Evolutionary conservation across 2,797 vertebrate species (phyloP), one percentile per base, ranked within the genome.

Genomic region (Melopsittacus undulatus): DNA sequence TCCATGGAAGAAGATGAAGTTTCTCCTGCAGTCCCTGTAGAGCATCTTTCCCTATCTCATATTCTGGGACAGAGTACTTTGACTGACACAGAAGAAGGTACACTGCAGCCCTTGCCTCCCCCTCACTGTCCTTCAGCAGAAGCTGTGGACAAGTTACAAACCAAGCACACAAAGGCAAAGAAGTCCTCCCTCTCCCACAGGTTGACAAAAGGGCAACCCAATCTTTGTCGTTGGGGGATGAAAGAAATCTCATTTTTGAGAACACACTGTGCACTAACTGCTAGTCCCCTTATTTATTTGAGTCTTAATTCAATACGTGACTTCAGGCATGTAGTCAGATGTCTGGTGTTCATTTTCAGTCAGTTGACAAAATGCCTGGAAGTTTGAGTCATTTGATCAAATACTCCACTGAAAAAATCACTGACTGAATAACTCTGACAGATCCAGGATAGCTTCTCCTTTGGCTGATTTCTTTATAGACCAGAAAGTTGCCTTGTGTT

Each of bases 311-410:
- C 90, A 91, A 38, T 73, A 75, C 42, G 68, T 91, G 64, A 89
- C 81, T 96, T 92, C 68, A 89, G 86, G 85, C 88, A 62, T 90
- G 81, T 48, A 93, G 75, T 83, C 81, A 94, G 88, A 89, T 4
- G 49, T 81, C 81, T 89, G 82, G 57, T 96, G 91, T 73, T 96
- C 95, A 75, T 93, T 93, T 93, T 94, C 95, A 96, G 90, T 85
- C 81, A 85, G 89, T 61, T 94, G 96, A 96, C 83, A 96, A 96
- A 95, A 86, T 94, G 81, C 73, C 94, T 96, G 92, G 89, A 94
- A 95, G 72, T 96, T 96, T 89, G 87, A 96, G 72, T 92, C 75
- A 89, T 96, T 95, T 92, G 96, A 95, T 95, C 93, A 95, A 85
- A 86, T 67, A 67, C 84, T 92, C 76, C 46, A 81, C 67, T 75